A percentile compares a stretch with the other conserved stretches of the same genome.
phyloP scores from a whole-genome alignment of 2,113 vertebrate genomes.

The Glaucomys volans region DNA sequence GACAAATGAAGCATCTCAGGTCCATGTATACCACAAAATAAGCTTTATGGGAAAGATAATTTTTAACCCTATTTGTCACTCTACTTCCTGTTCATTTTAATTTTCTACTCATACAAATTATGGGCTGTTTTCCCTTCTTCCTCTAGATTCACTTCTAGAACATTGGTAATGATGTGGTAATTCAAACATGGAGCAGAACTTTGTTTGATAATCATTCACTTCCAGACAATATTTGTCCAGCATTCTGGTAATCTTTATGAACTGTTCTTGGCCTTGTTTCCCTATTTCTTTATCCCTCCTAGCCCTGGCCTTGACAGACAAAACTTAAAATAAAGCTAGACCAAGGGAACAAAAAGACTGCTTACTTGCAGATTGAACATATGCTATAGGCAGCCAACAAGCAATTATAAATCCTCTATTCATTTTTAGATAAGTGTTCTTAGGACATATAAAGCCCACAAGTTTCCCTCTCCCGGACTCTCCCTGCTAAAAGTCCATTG shows the following conservation, averaged over 20 bases:
- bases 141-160: background rate
- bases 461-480: background rate
- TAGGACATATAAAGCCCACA: background rate
- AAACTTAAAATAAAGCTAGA: background rate
- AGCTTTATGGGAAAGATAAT: background rate
- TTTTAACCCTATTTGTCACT: slow-evolving; percentile 10
- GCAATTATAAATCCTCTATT: background rate
- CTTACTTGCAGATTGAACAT: background rate
- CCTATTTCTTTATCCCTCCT: no score
- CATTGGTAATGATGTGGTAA: background rate
- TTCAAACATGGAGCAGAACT: background rate
- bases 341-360: background rate
- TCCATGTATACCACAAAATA: background rate
- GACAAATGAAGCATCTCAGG: background rate
- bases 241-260: background rate
- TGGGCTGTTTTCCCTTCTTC: background rate
- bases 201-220: background rate
- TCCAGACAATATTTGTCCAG: background rate
- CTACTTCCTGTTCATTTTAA: background rate
- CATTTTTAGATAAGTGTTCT: background rate
- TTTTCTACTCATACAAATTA: background rate
- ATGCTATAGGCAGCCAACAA: background rate
- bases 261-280: background rate
- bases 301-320: background rate
- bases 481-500: background rate